These are phyloP conservation scores for Coregonus sp. DNA, from an alignment of 2,797 vertebrate species.

Conservation along the genomic window DNA sequence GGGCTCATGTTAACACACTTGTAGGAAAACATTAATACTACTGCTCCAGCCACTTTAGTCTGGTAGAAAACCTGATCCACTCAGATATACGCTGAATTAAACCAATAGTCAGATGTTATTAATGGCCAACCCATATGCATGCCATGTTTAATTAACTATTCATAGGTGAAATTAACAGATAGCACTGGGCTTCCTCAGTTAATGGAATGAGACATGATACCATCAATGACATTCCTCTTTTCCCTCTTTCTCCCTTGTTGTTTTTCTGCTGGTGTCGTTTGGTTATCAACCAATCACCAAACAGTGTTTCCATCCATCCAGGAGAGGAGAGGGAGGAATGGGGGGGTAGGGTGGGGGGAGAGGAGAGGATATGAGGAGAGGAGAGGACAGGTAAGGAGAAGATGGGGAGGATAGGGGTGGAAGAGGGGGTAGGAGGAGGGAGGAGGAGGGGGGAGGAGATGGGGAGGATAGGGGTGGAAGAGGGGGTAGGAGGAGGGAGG, in stretches of 20 bases:
- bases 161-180: constrained; percentile 99
- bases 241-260: constrained; percentile 29
- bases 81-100: constrained; percentile 57
- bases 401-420: not conserved
- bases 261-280: constrained; percentile 80
- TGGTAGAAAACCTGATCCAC: constrained; percentile 13
- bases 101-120: constrained; percentile 92
- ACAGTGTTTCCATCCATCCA: constrained; percentile 92
- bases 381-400: constrained; percentile 42
- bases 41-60: constrained; percentile 6
- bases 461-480: constrained; percentile 41
- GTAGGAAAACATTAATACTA: not conserved
- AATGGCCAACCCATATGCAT: constrained; percentile 92
- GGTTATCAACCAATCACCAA: constrained; percentile 97
- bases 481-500: constrained; percentile 30
- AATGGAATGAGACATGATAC: constrained; percentile 92
- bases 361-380: constrained; percentile 65
- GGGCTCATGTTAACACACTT: not conserved
- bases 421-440: too few relatives aligned
- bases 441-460: constrained; percentile 32
- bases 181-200: constrained; percentile 76
- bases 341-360: constrained; percentile 38
- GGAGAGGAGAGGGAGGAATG: constrained; percentile 61
- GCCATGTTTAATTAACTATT: constrained; percentile 92
- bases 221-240: constrained; percentile 83